These are phyloP conservation scores for Drosophila ambigua DNA, from an alignment of 1,140 invertebrate species.

Conservation along the genomic window DNA sequence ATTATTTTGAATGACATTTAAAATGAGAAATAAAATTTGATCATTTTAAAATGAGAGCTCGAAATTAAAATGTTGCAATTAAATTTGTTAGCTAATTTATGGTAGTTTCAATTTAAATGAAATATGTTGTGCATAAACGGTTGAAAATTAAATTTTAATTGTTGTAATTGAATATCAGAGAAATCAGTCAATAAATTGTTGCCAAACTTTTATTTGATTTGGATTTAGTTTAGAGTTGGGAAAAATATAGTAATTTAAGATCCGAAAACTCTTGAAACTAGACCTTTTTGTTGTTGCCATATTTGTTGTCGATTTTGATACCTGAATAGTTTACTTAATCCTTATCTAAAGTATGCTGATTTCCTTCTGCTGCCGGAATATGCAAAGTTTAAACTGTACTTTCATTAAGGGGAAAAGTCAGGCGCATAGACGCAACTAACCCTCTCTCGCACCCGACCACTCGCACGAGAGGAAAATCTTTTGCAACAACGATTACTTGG, in stretches of 20 bases:
- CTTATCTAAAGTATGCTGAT: no score
- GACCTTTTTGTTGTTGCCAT: background rate
- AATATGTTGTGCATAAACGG: no score
- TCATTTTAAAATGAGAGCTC: no score
- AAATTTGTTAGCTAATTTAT: no score
- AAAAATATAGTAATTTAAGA: no score
- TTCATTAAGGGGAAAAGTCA: conserved; percentile 48
- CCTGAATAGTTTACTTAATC: no score
- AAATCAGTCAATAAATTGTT: background rate
- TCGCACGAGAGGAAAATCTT: conserved; percentile 25
- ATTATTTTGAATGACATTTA: background rate
- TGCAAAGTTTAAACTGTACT: conserved; percentile 51
- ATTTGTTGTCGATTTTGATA: no score
- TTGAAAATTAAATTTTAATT: background rate
- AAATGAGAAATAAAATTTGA: no score
- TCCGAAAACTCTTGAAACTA: background rate
- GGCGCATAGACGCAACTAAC: conserved; percentile 13
- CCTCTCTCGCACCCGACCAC: background rate
- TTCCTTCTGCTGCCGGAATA: conserved; percentile 5
- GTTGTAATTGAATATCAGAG: background rate
- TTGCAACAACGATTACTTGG: conserved; percentile 46
- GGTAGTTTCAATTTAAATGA: no score
- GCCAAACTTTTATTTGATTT: background rate
- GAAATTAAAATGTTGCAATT: no score
- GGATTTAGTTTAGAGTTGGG: no score